Evolutionary conservation across 2,888 invertebrate genomes (phyloP).

Genomic region (Leptopterna dolabrata): DNA sequence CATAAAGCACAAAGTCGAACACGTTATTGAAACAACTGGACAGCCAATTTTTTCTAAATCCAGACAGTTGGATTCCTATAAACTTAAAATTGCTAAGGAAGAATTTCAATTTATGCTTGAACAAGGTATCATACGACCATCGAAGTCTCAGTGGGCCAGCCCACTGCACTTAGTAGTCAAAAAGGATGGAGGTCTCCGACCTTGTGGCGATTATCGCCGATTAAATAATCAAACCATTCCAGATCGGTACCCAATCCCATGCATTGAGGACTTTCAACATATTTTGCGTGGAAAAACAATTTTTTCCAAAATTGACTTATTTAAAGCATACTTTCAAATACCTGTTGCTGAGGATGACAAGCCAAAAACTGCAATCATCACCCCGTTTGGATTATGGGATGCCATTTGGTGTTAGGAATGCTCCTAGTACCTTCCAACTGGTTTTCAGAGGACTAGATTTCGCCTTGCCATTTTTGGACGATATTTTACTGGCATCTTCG

Average conservation of each 20-base stretch:
- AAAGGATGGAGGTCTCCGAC: constrained; percentile 62
- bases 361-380: constrained; percentile 39
- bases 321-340: constrained; percentile 47
- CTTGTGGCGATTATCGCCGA: constrained; percentile 66
- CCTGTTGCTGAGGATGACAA: constrained; percentile 12
- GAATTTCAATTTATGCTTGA: constrained; percentile 63
- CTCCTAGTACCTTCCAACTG: constrained; percentile 63
- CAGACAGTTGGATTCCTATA: constrained; percentile 64
- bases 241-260: constrained; percentile 65
- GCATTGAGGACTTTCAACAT: constrained; percentile 64
- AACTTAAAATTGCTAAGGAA: constrained; percentile 64
- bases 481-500: constrained; percentile 63
- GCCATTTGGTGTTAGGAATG: constrained; percentile 59
- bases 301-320: constrained; percentile 53
- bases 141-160: constrained; percentile 64
- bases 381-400: constrained; percentile 33
- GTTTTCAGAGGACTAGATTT: constrained; percentile 62
- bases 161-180: constrained; percentile 64
- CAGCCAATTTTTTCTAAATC: constrained; percentile 63
- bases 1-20: constrained; percentile 47
- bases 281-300: constrained; percentile 60
- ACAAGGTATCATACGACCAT: constrained; percentile 63
- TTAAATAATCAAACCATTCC: constrained; percentile 65
- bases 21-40: constrained; percentile 63
- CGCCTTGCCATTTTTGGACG: constrained; percentile 64